Percentiles rank a stretch among this genome's conserved stretches.
Evolutionary conservation across 2,113 vertebrate genomes (phyloP).

Genomic region (Zosterops hypoxanthus): DNA sequence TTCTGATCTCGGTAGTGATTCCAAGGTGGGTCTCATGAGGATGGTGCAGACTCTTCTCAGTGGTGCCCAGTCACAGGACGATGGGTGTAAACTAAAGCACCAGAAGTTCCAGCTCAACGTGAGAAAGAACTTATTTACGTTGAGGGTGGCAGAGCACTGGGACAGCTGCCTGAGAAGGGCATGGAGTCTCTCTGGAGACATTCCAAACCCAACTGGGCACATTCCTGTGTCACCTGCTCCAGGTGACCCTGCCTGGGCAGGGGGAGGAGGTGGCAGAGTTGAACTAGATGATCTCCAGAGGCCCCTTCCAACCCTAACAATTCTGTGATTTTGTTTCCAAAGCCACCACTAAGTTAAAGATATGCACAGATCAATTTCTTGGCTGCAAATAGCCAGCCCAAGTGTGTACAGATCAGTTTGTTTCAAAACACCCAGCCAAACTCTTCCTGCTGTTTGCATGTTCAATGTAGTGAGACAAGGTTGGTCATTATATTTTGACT

Average conservation of each 20-base stretch:
- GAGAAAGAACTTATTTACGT: background rate
- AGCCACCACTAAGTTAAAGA: background rate
- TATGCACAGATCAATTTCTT: background rate
- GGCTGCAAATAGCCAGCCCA: background rate
- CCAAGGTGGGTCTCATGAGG: too few relatives aligned
- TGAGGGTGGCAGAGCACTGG: background rate
- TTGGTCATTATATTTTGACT: background rate
- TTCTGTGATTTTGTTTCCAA: background rate
- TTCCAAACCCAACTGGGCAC: background rate
- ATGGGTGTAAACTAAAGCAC: too few relatives aligned
- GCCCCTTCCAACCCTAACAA: background rate
- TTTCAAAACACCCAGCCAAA: background rate
- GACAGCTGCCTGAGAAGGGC: background rate
- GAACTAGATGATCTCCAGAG: background rate
- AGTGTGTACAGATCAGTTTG: background rate
- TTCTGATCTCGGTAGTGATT: too few relatives aligned
- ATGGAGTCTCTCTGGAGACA: background rate
- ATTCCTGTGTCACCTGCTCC: background rate
- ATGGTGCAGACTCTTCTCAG: background rate
- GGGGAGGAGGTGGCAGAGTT: fast-evolving
- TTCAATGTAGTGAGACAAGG: fast-evolving
- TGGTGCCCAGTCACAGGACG: background rate
- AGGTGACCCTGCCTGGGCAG: background rate
- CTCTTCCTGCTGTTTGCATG: background rate
- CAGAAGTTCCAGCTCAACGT: background rate